phyloP scores from a whole-genome alignment of 2,888 invertebrate genomes.

The Linnaemya vulpina region DNA sequence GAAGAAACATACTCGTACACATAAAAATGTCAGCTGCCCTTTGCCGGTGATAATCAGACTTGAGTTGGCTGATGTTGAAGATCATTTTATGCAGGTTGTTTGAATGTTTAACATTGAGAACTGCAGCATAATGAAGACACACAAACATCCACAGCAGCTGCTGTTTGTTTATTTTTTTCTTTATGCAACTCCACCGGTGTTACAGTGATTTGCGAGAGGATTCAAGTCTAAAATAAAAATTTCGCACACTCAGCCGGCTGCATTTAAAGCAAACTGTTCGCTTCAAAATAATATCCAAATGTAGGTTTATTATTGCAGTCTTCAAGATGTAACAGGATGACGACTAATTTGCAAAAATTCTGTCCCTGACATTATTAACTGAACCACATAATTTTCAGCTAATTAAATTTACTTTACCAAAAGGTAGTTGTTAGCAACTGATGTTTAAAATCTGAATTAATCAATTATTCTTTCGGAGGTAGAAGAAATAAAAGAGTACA shows the following conservation, averaged over 20 bases:
- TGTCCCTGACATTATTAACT: too few relatives aligned
- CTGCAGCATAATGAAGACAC: constrained; percentile 58
- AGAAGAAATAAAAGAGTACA: too few relatives aligned
- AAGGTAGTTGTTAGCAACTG: too few relatives aligned
- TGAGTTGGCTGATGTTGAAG: constrained; percentile 40
- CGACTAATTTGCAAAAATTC: not conserved
- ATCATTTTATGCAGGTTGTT: constrained; percentile 67
- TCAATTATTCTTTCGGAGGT: too few relatives aligned
- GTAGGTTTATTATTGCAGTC: not conserved
- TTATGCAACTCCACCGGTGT: not conserved
- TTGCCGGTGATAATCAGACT: constrained; percentile 56
- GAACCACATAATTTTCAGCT: too few relatives aligned
- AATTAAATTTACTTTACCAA: too few relatives aligned
- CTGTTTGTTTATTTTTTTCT: constrained; percentile 49
- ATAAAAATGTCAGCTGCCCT: constrained; percentile 69
- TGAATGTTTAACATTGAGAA: constrained; percentile 44
- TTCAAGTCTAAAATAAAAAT: not conserved
- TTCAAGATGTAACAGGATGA: not conserved
- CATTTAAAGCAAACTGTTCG: not conserved
- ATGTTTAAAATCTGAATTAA: too few relatives aligned
- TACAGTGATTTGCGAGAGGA: constrained; percentile 35
- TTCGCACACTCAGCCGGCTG: not conserved
- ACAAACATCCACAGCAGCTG: constrained; percentile 53
- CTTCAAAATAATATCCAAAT: too few relatives aligned
- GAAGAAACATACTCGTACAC: not conserved